phyloP scores from a whole-genome alignment of 92 coral and sea anemone species.

The Zoanthus sansibaricus region DNA sequence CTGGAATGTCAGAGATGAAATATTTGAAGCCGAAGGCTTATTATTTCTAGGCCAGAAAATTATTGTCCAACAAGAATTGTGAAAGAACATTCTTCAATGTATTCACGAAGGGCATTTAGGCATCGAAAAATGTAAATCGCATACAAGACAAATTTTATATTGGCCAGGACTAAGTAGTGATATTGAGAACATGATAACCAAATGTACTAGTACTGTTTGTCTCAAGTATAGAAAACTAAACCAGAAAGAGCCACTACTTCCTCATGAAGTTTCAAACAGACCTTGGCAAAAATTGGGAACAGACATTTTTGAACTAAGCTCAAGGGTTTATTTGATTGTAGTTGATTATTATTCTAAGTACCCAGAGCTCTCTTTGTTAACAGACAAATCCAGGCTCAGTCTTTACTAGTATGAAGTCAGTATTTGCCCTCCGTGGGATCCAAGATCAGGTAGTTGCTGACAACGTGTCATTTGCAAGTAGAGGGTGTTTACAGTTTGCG shows the following conservation, averaged over 20 bases:
- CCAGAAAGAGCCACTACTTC: slow-evolving; percentile 53
- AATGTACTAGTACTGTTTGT: slow-evolving; percentile 45
- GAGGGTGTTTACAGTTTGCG: no score
- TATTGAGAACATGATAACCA: slow-evolving; percentile 54
- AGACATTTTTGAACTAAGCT: slow-evolving; percentile 47
- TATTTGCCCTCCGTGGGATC: no score
- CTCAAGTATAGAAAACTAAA: slow-evolving; percentile 28
- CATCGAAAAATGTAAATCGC: slow-evolving; percentile 63
- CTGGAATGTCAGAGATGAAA: slow-evolving; percentile 55
- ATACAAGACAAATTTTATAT: slow-evolving; percentile 53
- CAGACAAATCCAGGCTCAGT: no score
- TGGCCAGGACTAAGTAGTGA: slow-evolving; percentile 64
- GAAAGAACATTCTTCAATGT: slow-evolving; percentile 54
- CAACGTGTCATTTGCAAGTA: no score
- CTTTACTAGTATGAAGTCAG: no score
- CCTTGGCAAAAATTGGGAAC: slow-evolving; percentile 49
- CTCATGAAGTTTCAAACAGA: slow-evolving; percentile 48
- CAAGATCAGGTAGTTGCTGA: no score
- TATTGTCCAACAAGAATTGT: neutral
- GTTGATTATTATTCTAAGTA: slow-evolving; percentile 56
- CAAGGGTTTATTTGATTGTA: slow-evolving; percentile 33
- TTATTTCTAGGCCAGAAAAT: slow-evolving; percentile 59
- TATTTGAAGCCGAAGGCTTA: slow-evolving; percentile 60
- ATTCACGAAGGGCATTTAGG: slow-evolving; percentile 76
- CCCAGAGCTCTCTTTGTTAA: neutral